Conservation (phyloP, 2,113 vertebrate genomes). For the Tenebrosternarchus preto region DNA sequence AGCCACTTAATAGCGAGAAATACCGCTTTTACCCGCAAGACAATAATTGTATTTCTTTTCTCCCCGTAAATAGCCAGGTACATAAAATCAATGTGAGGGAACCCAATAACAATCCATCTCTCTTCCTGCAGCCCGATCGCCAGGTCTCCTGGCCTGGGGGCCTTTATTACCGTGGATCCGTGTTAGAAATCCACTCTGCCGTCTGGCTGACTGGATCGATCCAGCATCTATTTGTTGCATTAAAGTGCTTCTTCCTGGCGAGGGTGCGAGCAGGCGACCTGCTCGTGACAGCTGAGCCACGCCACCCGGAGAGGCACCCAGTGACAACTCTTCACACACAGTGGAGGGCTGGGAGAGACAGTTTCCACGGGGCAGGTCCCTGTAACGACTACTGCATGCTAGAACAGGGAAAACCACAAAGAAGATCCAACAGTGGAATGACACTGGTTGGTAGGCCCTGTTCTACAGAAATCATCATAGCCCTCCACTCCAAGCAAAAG, state of each 20-base stretch:
- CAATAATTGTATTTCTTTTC: conserved; percentile 56
- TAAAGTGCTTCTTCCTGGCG: conserved; percentile 37
- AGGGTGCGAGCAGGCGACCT: neutral
- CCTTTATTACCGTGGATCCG: conserved; percentile 43
- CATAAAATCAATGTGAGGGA: conserved; percentile 53
- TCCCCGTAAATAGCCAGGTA: conserved; percentile 53
- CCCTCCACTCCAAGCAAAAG: conserved; percentile 12
- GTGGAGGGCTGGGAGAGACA: too few species aligned
- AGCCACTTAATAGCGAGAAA: conserved; percentile 52
- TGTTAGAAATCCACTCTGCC: conserved; percentile 45
- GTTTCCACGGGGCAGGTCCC: too few species aligned
- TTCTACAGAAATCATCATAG: conserved; percentile 22
- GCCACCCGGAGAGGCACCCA: too few species aligned
- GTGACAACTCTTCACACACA: too few species aligned
- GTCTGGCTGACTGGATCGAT: conserved; percentile 38
- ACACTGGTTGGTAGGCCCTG: neutral
- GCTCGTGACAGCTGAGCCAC: neutral
- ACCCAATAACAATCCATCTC: conserved; percentile 51
- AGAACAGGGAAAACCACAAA: too few species aligned
- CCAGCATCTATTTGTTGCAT: conserved; percentile 30
- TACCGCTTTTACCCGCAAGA: conserved; percentile 49
- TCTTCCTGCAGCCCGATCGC: conserved; percentile 30
- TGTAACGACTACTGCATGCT: too few species aligned
- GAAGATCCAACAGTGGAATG: too few species aligned
- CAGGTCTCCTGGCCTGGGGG: neutral